Percentiles rank a stretch among this genome's conserved stretches.
phyloP scores from a whole-genome alignment of 2,113 vertebrate species.

The Semnornis frantzii region DNA sequence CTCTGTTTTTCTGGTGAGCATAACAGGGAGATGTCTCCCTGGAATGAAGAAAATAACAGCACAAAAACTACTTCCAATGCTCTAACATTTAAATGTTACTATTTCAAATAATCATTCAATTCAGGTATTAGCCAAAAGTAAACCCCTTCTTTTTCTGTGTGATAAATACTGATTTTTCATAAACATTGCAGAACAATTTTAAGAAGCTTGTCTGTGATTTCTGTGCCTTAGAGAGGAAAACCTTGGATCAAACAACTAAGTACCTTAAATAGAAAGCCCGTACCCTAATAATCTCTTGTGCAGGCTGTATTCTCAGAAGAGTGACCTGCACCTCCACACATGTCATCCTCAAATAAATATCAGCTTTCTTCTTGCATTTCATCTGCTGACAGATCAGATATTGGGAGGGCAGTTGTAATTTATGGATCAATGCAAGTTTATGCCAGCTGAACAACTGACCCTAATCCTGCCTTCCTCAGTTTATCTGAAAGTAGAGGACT shows the following conservation, averaged over 20 bases:
- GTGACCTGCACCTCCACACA: background rate
- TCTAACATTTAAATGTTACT: background rate
- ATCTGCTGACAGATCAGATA: constrained; percentile 2
- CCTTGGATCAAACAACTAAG: background rate
- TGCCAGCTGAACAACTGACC: background rate
- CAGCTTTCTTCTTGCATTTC: background rate
- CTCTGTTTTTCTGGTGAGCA: background rate
- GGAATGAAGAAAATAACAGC: background rate
- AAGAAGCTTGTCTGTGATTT: too few relatives aligned
- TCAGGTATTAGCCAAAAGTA: background rate
- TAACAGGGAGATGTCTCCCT: background rate
- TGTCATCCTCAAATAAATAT: background rate
- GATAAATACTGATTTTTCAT: background rate
- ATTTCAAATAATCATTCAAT: background rate
- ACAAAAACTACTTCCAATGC: background rate
- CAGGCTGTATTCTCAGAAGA: background rate
- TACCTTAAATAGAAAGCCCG: background rate
- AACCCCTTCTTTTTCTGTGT: background rate
- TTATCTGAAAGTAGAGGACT: constrained; percentile 6
- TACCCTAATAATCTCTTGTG: background rate
- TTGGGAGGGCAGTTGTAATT: background rate
- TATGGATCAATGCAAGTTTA: background rate
- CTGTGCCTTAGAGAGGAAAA: background rate
- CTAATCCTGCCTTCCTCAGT: background rate
- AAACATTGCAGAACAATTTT: too few relatives aligned